These are phyloP conservation scores for Circaetus gallicus DNA, from an alignment of 2,113 vertebrate genomes.

Conservation along the genomic window DNA sequence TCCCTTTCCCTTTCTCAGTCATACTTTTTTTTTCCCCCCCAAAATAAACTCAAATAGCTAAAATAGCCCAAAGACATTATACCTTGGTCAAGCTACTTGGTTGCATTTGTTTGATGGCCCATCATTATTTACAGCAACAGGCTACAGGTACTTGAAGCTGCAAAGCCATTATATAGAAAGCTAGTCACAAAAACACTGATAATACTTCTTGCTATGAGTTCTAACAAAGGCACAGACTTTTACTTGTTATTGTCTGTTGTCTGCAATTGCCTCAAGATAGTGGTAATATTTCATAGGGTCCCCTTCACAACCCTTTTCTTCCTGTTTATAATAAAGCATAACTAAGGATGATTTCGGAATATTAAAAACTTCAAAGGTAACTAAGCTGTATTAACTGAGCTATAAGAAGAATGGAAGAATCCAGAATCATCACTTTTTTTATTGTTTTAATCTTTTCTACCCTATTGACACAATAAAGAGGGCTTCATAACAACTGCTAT, in stretches of 20 bases:
- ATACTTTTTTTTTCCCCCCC: not conserved
- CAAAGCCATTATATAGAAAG: not conserved
- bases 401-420: not conserved
- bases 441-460: conserved; percentile 8
- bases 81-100: not conserved
- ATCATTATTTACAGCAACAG: not conserved
- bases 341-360: not conserved
- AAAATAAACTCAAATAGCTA: not conserved
- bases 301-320: not conserved
- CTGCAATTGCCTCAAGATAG: not conserved
- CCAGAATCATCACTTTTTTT: not conserved
- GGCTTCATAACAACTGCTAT: not conserved
- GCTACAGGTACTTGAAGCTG: not conserved
- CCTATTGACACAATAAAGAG: not conserved
- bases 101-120: not conserved
- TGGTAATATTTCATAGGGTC: not conserved
- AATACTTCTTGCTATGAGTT: not conserved
- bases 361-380: not conserved
- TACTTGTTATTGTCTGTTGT: not conserved
- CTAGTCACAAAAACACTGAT: not conserved
- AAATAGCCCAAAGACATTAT: not conserved
- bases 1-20: not conserved
- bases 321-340: not conserved
- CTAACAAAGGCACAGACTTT: not conserved
- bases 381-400: not conserved